Conservation (phyloP, 2,888 invertebrate species). For the Coleophora deauratella region DNA sequence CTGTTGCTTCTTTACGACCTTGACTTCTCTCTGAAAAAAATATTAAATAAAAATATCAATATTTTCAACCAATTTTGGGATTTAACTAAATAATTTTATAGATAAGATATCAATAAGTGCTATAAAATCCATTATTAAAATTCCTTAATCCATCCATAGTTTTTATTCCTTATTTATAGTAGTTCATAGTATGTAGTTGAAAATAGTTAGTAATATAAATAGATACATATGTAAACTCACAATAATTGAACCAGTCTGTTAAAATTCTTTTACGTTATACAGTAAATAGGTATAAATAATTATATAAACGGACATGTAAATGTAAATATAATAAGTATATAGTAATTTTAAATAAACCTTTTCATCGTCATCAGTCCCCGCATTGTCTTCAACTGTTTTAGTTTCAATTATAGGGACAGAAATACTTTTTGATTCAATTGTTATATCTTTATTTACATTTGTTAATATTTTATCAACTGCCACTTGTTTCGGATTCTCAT, state of each 20-base stretch:
- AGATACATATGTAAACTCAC: conserved; percentile 34
- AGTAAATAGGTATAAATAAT: conserved; percentile 52
- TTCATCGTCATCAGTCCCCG: conserved; percentile 38
- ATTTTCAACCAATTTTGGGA: conserved; percentile 7
- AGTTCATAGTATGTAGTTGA: conserved; percentile 7
- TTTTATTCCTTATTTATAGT: background rate
- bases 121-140: too few species aligned
- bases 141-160: too few species aligned
- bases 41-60: conserved; percentile 15
- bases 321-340: conserved; percentile 55
- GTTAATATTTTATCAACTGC: conserved; percentile 12
- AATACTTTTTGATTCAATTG: conserved; percentile 17
- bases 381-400: conserved; percentile 32
- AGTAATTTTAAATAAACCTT: conserved; percentile 65
- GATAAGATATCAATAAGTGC: too few species aligned
- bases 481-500: conserved; percentile 5
- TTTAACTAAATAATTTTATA: conserved; percentile 3
- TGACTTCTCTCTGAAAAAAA: conserved; percentile 56
- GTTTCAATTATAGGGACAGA: conserved; percentile 14
- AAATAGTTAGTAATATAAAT: conserved; percentile 14
- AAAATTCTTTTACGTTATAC: conserved; percentile 45
- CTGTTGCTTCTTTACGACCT: conserved; percentile 42
- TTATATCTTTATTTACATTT: conserved; percentile 16
- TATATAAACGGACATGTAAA: conserved; percentile 54
- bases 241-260: conserved; percentile 27